Evolutionary conservation across 2,113 vertebrate genomes (phyloP).

Genomic region (Brevimyrus niger): DNA sequence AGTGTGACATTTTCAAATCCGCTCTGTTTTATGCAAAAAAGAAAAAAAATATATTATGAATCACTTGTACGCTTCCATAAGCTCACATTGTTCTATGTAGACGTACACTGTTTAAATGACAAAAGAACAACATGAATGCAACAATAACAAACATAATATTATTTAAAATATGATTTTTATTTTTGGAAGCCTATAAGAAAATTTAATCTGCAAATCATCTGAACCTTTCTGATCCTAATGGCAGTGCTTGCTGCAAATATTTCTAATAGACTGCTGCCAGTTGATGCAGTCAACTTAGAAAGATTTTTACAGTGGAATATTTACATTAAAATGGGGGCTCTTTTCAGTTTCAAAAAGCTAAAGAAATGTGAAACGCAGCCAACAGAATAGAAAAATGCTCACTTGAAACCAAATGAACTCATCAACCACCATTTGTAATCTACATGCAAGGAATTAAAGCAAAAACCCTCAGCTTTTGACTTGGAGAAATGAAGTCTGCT

Average conservation of each 20-base stretch:
- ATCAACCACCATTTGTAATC: background rate
- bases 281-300: background rate
- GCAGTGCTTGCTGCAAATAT: background rate
- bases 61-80: slow-evolving; percentile 19
- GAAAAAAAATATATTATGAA: background rate
- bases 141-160: background rate
- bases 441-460: background rate
- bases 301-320: background rate
- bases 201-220: background rate
- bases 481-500: background rate
- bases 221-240: background rate
- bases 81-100: background rate
- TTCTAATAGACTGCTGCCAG: background rate
- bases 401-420: background rate
- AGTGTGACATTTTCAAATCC: slow-evolving; percentile 24
- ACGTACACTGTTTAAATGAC: background rate
- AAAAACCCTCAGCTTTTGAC: background rate
- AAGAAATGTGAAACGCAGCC: background rate
- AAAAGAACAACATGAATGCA: background rate
- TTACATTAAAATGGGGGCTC: background rate
- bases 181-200: background rate
- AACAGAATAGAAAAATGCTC: background rate
- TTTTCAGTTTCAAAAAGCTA: background rate
- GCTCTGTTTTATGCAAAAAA: slow-evolving; percentile 9
- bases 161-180: background rate